phyloP scores from a whole-genome alignment of 2,888 invertebrate genomes.

The Fragum sueziense region DNA sequence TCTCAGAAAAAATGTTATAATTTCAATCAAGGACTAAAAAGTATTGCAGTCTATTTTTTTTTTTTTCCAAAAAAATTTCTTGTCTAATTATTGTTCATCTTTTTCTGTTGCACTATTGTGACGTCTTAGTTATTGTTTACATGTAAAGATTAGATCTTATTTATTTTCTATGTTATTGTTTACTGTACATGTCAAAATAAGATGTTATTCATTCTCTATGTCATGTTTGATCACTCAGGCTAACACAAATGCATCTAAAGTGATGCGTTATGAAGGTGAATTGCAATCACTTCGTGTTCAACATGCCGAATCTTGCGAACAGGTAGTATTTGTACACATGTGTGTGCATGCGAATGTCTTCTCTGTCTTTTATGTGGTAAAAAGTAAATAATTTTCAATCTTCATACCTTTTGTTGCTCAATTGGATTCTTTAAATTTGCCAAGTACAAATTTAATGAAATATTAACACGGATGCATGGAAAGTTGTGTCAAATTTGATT shows the following conservation, averaged over 20 bases:
- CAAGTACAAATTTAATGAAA: too few species aligned
- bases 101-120: too few species aligned
- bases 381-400: neutral
- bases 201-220: neutral
- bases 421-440: neutral
- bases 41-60: too few species aligned
- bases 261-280: slow-evolving; percentile 72
- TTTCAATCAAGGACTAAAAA: too few species aligned
- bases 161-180: neutral
- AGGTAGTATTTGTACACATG: slow-evolving; percentile 63
- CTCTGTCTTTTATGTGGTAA: neutral
- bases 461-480: too few species aligned
- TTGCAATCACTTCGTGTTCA: slow-evolving; percentile 70
- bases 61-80: too few species aligned
- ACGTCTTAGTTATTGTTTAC: too few species aligned
- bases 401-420: neutral
- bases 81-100: too few species aligned
- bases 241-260: slow-evolving; percentile 64
- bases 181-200: neutral
- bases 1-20: too few species aligned
- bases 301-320: slow-evolving; percentile 73
- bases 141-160: too few species aligned
- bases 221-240: slow-evolving; percentile 57
- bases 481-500: too few species aligned
- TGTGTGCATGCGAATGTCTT: slow-evolving; percentile 20